These are phyloP conservation scores for Cyanocitta stelleri DNA, from an alignment of 2,113 vertebrate genomes.

Conservation along the genomic window DNA sequence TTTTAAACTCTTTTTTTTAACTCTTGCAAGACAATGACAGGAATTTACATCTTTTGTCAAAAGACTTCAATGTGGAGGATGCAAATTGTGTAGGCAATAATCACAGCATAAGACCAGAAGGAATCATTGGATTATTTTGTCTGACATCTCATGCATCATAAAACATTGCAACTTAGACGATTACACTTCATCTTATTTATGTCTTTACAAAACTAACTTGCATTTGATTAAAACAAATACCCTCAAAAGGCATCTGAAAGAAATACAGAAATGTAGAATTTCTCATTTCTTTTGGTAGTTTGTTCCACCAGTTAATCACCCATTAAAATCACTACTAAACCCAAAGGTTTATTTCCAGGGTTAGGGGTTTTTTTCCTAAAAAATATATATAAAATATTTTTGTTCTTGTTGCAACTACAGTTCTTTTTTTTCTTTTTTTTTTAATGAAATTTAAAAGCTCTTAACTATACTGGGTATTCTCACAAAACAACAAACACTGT, in stretches of 20 bases:
- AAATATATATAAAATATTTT: too few species aligned
- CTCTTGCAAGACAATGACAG: constrained; percentile 15
- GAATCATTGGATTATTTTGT: background rate
- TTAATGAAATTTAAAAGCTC: background rate
- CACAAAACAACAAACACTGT: background rate
- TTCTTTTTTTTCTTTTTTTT: background rate
- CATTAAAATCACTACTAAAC: background rate
- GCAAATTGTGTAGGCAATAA: background rate
- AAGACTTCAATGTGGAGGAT: background rate
- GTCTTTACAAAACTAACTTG: background rate
- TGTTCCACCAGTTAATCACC: background rate
- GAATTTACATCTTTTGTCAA: constrained; percentile 3
- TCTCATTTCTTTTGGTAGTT: background rate
- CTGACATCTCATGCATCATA: background rate
- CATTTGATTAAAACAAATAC: background rate
- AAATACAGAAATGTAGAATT: background rate
- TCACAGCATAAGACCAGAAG: background rate
- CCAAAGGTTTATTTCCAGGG: background rate
- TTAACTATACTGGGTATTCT: background rate
- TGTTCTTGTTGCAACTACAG: background rate
- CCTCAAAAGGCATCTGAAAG: background rate
- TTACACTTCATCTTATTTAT: background rate
- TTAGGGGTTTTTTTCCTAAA: too few species aligned
- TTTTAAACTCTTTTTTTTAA: constrained; percentile 19
- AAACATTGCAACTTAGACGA: background rate